Conservation (phyloP, 2,888 invertebrate genomes). For the Rotaria sp. region DNA sequence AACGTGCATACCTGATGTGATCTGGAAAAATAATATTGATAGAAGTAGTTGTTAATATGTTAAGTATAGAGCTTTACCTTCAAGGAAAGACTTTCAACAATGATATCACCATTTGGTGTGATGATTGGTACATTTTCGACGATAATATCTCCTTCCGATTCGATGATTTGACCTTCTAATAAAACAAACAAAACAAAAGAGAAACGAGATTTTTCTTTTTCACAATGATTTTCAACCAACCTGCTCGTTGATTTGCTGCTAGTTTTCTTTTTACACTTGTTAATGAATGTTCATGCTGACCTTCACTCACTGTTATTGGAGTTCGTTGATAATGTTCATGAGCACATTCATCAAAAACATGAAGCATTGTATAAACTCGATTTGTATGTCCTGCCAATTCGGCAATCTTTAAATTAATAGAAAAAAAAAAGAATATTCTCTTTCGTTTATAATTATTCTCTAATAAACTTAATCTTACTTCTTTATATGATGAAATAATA, state of each 20-base stretch:
- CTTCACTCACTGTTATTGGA: background rate
- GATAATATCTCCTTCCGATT: constrained; percentile 69
- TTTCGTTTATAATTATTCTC: background rate
- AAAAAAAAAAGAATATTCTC: background rate
- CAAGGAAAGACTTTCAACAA: constrained; percentile 74
- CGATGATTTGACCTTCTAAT: constrained; percentile 63
- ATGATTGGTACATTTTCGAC: constrained; percentile 79
- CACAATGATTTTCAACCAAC: background rate
- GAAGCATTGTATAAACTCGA: constrained; percentile 85
- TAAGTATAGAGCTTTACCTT: constrained; percentile 49
- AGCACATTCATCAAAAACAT: constrained; percentile 66
- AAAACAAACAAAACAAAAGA: background rate
- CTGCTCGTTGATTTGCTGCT: background rate
- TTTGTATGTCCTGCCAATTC: constrained; percentile 90
- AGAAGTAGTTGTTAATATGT: too few species aligned
- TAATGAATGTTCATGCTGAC: background rate
- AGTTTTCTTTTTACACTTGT: background rate
- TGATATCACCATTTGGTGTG: constrained; percentile 90
- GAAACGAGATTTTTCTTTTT: background rate
- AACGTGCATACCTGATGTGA: constrained; percentile 70
- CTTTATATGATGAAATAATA: constrained; percentile 92
- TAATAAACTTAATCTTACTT: constrained; percentile 56
- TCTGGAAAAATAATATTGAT: constrained; percentile 47
- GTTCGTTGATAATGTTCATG: background rate
- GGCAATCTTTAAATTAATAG: constrained; percentile 49